Base-by-base conservation (phyloP, 2,113 vertebrate genomes). In the Cyprinodon variegatus region DNA sequence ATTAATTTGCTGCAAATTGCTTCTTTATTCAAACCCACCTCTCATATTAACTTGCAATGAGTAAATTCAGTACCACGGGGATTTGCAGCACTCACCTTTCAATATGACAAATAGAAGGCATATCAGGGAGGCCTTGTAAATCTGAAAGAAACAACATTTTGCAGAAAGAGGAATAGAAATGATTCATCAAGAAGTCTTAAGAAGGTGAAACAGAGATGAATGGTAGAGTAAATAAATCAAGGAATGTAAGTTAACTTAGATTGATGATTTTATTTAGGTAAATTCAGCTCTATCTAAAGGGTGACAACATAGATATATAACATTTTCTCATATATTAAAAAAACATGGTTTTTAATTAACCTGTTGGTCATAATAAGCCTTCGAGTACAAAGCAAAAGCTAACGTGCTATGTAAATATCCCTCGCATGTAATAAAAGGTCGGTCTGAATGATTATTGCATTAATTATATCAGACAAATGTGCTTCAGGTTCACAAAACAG, bases 71-170 rank as follows among this genome's bases (percentile, higher is more conserved):
- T 40, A 29, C 14, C 13, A 59, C 41, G 4, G 20, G 20, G 12
- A 53, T 61, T 66, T 70, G 43, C 22, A 17, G 61, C 39, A 82
- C 90, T 92, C 77, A 93, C 90, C 89, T 74, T 66, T 29, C 37
- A 83, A 66, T 41, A 65, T 39, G 17, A 67, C 38, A 45, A 91
- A 61, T 20, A 92, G 53, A 78, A 84, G 59, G 61, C 70, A 39
- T 60, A 45, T 66, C 63, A 86, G n/a, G 9, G 46, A 70, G 17
- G 67, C 15, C 41, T 80, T 77, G 72, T 13, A 13, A 5, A 84
- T 77, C 91, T 93, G 86, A 81, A 87, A 90, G 68, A 80, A 60
- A 76, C 11, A 14, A 79, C 50, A 68, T 2, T 14, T 15, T 3
- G 22, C 20, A 4, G 11, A 4, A 3, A 53, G 11, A 67, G 7